Evolutionary conservation across 2,113 vertebrate genomes (phyloP), one percentile per base, ranked within the genome.

Genomic region (Lagenorhynchus albirostris): DNA sequence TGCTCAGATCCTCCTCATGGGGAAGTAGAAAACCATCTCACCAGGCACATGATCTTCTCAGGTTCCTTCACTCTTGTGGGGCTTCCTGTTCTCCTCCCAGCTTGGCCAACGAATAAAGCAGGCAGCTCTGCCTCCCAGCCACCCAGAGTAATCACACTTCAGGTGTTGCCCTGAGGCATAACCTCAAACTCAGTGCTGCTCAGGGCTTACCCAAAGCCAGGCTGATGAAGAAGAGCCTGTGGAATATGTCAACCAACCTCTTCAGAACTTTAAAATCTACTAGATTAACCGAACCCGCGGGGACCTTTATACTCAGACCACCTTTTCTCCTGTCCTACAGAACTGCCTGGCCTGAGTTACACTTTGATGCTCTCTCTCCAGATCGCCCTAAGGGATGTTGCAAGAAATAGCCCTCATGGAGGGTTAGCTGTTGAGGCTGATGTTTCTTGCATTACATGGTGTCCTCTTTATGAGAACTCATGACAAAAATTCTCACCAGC

Each of bases 391-490:
- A 33, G 38, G 2, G 31, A 14, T 8, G 8, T 18, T 67, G 17
- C 21, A 6, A 58, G 87, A 58, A 13, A 17, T 8, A 36, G 38
- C 12, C 2, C 14, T 47, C 4, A 0, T 1, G 5, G 11, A 62
- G 21, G 38, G 58, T 15, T 20, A 5, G 13, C 1, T 0, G 1
- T 3, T 13, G 31, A 50, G 65, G 58, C 29, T 11, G 12, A 13
- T 17, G 1, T n/a, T 60, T 33, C 26, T 6, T 31, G 23, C 12
- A 10, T 41, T 15, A 10, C 1, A 1, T 0, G 9, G 36, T 17
- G 29, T 65, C 41, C 29, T 36, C 44, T 29, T 23, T 14, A 17
- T 17, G 36, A 36, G 68, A 55, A 29, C 47, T 23, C 6, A 0
- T 12, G 55, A 44, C 44, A 53, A 53, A 17, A 83, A 23, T 55